phyloP scores from a whole-genome alignment of 1,140 invertebrate species.

The Acromyrmex echinatior region DNA sequence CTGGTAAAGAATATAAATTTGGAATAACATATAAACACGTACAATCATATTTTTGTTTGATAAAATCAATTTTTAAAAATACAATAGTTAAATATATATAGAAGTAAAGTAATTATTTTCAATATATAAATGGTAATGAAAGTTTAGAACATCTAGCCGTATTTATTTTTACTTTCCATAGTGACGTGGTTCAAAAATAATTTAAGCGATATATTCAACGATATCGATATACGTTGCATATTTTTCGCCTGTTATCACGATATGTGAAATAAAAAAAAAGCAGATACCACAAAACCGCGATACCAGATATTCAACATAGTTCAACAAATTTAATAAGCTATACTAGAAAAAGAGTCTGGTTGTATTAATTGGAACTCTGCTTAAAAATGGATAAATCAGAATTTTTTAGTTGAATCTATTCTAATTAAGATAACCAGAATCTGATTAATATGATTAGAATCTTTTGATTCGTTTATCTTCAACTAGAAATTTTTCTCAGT shows the following conservation, averaged over 20 bases:
- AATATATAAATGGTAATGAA: background rate
- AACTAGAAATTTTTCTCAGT: too few relatives aligned
- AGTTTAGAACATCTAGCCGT: background rate
- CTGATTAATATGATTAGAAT: too few relatives aligned
- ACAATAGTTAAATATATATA: background rate
- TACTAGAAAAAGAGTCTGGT: too few relatives aligned
- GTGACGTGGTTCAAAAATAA: constrained; percentile 19
- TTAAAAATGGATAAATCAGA: too few relatives aligned
- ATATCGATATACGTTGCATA: constrained; percentile 13
- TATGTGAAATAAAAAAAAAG: constrained; percentile 13
- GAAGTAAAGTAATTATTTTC: background rate
- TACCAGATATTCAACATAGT: background rate
- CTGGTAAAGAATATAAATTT: background rate
- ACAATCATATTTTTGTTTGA: background rate
- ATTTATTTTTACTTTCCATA: background rate
- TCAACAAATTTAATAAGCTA: constrained; percentile 40
- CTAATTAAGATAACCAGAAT: too few relatives aligned
- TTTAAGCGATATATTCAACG: background rate
- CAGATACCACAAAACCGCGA: constrained; percentile 11
- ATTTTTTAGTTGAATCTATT: too few relatives aligned
- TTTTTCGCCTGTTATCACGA: background rate
- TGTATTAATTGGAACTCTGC: too few relatives aligned
- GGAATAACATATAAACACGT: background rate
- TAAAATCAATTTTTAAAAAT: background rate
- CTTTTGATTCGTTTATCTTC: too few relatives aligned